A percentile compares a stretch with the other conserved stretches of the same genome.
Evolutionary conservation across 2,888 invertebrate species (phyloP).

Genomic region (Chamaedrilus cognettii): DNA sequence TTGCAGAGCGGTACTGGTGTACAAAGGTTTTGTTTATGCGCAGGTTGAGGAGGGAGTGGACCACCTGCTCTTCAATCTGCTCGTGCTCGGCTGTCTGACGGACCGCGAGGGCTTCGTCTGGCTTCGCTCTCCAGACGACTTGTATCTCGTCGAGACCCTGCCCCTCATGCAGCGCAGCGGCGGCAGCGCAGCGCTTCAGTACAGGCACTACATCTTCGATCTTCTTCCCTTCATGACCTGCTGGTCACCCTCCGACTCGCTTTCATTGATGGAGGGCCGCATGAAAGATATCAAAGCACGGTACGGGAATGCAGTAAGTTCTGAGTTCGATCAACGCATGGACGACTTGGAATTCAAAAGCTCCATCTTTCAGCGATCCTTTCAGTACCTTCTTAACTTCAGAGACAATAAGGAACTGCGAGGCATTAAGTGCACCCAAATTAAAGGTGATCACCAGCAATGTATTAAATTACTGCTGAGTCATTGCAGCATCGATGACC

Average conservation of each 20-base stretch:
- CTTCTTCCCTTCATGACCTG: conserved; percentile 44
- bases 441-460: neutral
- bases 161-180: conserved; percentile 39
- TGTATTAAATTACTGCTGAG: conserved; percentile 23
- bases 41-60: conserved; percentile 48
- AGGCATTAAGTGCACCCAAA: neutral
- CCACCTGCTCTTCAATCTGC: conserved; percentile 45
- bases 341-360: conserved; percentile 42
- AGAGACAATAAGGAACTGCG: no score
- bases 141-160: conserved; percentile 50
- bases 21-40: neutral
- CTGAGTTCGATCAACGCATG: conserved; percentile 38
- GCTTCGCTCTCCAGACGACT: conserved; percentile 42
- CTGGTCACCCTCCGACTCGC: conserved; percentile 42
- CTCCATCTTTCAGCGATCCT: conserved; percentile 44
- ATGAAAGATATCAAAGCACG: conserved; percentile 10
- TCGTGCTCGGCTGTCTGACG: conserved; percentile 44
- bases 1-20: neutral
- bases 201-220: conserved; percentile 33
- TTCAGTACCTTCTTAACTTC: conserved; percentile 44
- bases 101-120: conserved; percentile 47
- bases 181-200: no score
- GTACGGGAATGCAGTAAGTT: conserved; percentile 3
- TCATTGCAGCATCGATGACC: conserved; percentile 29
- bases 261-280: no score